Evolutionary conservation across 2,888 invertebrate species (phyloP).

Genomic region (Exocentrus adspersus): DNA sequence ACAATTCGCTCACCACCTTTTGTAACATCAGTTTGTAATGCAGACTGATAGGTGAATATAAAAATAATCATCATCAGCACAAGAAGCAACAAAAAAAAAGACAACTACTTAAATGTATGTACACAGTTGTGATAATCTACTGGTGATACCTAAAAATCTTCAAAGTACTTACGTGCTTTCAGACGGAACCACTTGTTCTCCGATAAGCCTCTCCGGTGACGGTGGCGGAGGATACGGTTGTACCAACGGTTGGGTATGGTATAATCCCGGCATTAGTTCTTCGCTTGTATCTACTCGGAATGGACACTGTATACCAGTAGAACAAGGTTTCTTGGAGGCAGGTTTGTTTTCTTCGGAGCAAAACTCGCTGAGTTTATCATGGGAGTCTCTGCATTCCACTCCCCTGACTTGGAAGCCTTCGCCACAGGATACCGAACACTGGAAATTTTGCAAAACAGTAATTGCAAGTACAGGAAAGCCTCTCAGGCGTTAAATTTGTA

Average conservation of each 20-base stretch:
- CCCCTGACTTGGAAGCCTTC: conserved; percentile 85
- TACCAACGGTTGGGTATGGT: conserved; percentile 74
- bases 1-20: no score
- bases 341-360: conserved; percentile 79
- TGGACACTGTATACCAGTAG: conserved; percentile 78
- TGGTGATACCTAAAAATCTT: no score
- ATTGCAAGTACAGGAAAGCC: no score
- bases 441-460: no score
- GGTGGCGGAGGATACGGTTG: conserved; percentile 75
- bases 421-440: conserved; percentile 96
- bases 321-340: conserved; percentile 76
- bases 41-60: no score
- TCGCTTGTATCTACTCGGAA: conserved; percentile 66
- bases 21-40: no score
- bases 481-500: no score
- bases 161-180: conserved; percentile 80
- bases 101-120: no score
- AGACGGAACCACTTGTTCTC: conserved; percentile 77
- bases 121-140: conserved; percentile 17
- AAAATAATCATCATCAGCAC: no score
- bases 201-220: conserved; percentile 75
- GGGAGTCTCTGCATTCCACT: conserved; percentile 79
- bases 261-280: conserved; percentile 68
- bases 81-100: not conserved
- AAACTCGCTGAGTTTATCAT: conserved; percentile 67